A percentile compares a stretch with the other conserved stretches of the same genome.
Evolutionary conservation across 2,797 vertebrate species (phyloP).

Genomic region (Echeneis naucrates): DNA sequence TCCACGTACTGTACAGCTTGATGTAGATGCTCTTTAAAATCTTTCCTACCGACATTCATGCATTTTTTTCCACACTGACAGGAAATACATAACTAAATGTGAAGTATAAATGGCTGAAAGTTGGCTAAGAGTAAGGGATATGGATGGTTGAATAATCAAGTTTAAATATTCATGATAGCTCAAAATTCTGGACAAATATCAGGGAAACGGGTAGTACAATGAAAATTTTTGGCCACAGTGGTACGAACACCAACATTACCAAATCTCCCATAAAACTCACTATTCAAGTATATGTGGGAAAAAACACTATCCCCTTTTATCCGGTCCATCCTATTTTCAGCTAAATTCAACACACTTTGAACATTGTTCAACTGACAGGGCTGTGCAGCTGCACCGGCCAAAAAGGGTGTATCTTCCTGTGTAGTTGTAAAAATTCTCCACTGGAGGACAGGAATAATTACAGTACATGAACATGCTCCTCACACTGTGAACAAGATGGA

Average conservation of each 20-base stretch:
- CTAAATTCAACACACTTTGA: not conserved
- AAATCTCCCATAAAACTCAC: not conserved
- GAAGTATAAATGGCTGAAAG: not conserved
- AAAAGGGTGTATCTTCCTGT: not conserved
- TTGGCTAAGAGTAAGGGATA: not conserved
- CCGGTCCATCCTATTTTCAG: not conserved
- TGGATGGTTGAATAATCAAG: not conserved
- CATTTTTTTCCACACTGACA: not conserved
- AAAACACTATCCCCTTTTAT: not conserved
- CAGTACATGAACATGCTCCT: slow-evolving; percentile 9
- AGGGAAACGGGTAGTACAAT: not conserved
- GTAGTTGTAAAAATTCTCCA: not conserved
- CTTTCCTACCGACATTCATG: not conserved
- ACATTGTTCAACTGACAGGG: not conserved
- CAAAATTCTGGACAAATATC: not conserved
- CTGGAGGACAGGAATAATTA: slow-evolving; percentile 13
- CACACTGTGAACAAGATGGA: slow-evolving; percentile 39
- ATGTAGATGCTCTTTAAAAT: slow-evolving; percentile 14
- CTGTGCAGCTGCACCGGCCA: not conserved
- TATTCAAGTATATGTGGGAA: not conserved
- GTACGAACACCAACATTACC: not conserved
- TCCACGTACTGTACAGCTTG: slow-evolving; percentile 42
- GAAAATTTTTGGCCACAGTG: too few relatives aligned
- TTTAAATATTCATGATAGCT: not conserved
- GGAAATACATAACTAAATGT: not conserved